Conservation (phyloP, 2,888 invertebrate genomes). For the Diplolepis rosae region DNA sequence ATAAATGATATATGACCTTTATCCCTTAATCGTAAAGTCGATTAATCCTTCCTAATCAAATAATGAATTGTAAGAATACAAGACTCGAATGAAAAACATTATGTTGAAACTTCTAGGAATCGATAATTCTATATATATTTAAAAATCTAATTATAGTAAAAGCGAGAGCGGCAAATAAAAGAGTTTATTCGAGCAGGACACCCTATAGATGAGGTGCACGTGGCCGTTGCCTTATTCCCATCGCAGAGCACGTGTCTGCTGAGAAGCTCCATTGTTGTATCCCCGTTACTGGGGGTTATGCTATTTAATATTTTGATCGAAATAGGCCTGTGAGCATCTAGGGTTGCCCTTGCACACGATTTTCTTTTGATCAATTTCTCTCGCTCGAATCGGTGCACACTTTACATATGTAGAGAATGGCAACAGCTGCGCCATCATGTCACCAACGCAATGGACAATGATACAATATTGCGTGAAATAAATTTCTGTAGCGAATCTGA, state of each 20-base stretch:
- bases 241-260: conserved; percentile 16
- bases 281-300: not conserved
- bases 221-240: conserved; percentile 27
- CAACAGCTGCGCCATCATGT: conserved; percentile 16
- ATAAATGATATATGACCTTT: no score
- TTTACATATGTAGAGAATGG: not conserved
- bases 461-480: conserved; percentile 26
- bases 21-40: no score
- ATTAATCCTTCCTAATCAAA: no score
- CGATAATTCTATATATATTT: not conserved
- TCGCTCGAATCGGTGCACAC: conserved; percentile 1
- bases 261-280: conserved; percentile 1
- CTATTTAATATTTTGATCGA: conserved; percentile 27
- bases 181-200: conserved; percentile 15
- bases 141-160: conserved; percentile 7
- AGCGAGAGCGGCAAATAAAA: not conserved
- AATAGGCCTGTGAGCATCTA: conserved; percentile 19
- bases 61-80: no score
- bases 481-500: conserved; percentile 10
- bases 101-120: not conserved
- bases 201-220: conserved; percentile 22
- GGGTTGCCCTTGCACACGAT: conserved; percentile 14
- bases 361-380: conserved; percentile 19
- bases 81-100: not conserved
- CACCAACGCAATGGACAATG: not conserved